These are phyloP conservation scores for Craterocephalus amniculus DNA, from an alignment of 2,797 vertebrate genomes.

Conservation along the genomic window DNA sequence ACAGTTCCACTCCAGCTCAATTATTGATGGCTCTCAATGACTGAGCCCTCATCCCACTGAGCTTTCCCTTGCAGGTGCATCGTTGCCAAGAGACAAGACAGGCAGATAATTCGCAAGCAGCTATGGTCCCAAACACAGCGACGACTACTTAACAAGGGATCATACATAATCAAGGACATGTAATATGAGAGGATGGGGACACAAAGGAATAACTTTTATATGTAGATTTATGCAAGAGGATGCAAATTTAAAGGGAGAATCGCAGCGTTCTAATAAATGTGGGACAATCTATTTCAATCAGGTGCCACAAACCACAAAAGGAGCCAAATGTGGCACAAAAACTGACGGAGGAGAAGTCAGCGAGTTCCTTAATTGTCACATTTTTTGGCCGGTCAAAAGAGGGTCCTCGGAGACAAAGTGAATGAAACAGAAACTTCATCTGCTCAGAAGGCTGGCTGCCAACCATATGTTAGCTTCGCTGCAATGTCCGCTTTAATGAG, in stretches of 20 bases:
- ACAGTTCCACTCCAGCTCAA: conserved; percentile 70
- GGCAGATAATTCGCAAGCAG: conserved; percentile 60
- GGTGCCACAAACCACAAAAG: conserved; percentile 44
- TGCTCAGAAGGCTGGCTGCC: conserved; percentile 35
- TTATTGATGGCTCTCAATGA: conserved; percentile 80
- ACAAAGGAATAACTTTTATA: conserved; percentile 49
- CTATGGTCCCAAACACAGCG: conserved; percentile 41
- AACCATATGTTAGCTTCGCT: conserved; percentile 57
- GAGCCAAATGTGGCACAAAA: conserved; percentile 34
- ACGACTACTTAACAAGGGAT: conserved; percentile 59
- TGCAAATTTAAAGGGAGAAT: conserved; percentile 46
- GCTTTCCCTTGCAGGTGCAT: conserved; percentile 68
- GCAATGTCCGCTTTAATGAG: conserved; percentile 30
- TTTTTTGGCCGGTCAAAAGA: conserved; percentile 39
- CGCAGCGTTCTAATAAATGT: conserved; percentile 1
- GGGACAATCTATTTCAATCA: conserved; percentile 49
- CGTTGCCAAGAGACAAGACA: conserved; percentile 77
- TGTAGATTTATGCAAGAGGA: conserved; percentile 69
- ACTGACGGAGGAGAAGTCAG: conserved; percentile 37
- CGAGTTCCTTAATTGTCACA: conserved; percentile 41
- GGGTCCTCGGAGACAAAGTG: conserved; percentile 52
- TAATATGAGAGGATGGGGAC: conserved; percentile 41
- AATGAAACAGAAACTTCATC: conserved; percentile 58
- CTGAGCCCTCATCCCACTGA: conserved; percentile 56
- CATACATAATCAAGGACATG: conserved; percentile 63